Evolutionary conservation across 2,113 vertebrate species (phyloP), one percentile per base, ranked within the genome.

Genomic region (Bubalus kerabau): DNA sequence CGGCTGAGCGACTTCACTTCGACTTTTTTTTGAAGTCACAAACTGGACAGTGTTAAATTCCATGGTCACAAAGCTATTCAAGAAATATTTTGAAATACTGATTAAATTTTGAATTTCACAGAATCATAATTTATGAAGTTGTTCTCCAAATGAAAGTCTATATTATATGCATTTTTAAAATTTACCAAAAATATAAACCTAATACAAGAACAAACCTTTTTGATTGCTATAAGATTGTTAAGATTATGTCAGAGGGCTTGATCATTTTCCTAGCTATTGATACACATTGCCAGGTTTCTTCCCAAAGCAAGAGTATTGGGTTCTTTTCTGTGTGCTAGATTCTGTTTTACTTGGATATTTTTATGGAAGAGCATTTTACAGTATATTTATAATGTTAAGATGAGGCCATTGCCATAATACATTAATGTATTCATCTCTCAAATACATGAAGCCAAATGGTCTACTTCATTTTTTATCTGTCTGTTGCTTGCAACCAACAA

Each of bases 61-160:
- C 40, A 48, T 40, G 13, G 19, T 50, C 50, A 40, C 30, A 95
- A 93, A 78, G 36, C 56, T 60, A 80, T 48, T 15, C 48, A 36
- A 87, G 81, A 90, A 93, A 36, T 94, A 87, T 13, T 84, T 67
- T 43, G 50, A 94, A 76, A 82, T 60, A 56, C 7, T 43, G 40
- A 94, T 56, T 80, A 93, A 80, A 62, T 15, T 87, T 86, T 88
- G 6, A 93, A 48, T 67, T 64, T 30, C 10, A 57, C 26, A 48
- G 54, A 87, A 83, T 54, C 16, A 82, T n/a, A 95, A 89, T 85
- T 96, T 93, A 26, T 48, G 32, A 98, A 95, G 10, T 6, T 40
- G 85, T 46, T 74, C 40, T 91, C 46, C 67, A 85, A 87, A 23
- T 88, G 50, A 87, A 95, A 67, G n/a, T 60, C 6, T 43, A 92